Percentiles rank a stretch among this genome's conserved stretches.
These are phyloP conservation scores for Tapera naevia DNA, from an alignment of 2,797 vertebrate genomes.

Conservation along the genomic window DNA sequence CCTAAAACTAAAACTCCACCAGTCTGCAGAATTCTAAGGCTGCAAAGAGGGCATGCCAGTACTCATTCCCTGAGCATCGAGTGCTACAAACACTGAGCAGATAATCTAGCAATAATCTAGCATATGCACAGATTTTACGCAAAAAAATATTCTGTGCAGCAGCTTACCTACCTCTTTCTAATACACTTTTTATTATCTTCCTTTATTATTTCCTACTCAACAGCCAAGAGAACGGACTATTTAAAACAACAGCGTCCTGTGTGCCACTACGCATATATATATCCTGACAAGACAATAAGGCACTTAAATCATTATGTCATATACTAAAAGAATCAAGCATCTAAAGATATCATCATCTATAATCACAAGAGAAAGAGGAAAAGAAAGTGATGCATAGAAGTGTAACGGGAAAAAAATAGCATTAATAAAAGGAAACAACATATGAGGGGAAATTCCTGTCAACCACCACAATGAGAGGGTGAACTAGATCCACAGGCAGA, in stretches of 20 bases:
- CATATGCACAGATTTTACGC: neutral
- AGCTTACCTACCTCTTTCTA: neutral
- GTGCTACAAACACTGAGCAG: neutral
- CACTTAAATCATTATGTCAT: neutral
- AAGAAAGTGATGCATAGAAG: neutral
- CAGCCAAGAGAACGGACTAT: neutral
- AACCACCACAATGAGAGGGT: neutral
- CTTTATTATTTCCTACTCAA: neutral
- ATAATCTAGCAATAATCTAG: accelerated
- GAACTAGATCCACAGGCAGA: neutral
- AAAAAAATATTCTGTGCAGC: neutral
- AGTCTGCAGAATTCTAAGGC: neutral
- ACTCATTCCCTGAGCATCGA: neutral
- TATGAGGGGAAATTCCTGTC: neutral
- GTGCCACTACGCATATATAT: neutral
- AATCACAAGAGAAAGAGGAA: neutral
- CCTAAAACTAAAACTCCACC: neutral
- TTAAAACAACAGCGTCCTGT: neutral
- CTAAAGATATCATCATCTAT: neutral
- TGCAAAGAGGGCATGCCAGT: neutral
- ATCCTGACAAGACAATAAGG: neutral
- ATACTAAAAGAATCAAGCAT: neutral
- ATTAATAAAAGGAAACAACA: neutral
- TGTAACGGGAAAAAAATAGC: neutral
- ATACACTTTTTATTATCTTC: neutral